Percentiles rank a stretch among this genome's conserved stretches.
Evolutionary conservation across 2,113 vertebrate genomes (phyloP).

Genomic region (Amphiprion percula): DNA sequence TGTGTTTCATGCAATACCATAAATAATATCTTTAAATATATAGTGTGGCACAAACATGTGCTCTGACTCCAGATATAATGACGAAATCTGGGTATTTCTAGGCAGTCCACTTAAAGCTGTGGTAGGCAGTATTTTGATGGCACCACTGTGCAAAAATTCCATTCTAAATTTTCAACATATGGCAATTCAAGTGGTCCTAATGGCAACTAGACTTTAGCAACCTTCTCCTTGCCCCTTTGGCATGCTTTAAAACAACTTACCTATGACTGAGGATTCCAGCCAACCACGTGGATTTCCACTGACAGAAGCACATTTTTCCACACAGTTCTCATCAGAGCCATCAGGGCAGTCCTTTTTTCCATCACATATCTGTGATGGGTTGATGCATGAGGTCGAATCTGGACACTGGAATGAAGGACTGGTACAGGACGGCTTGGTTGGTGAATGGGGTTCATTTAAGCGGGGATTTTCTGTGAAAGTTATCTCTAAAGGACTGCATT

Average conservation of each 20-base stretch:
- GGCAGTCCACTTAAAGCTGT: too few relatives aligned
- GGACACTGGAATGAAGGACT: constrained; percentile 81
- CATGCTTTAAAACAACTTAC: too few relatives aligned
- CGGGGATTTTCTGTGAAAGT: neutral
- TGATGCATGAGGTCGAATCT: constrained; percentile 79
- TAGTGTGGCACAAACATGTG: neutral
- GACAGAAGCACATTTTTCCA: constrained; percentile 74
- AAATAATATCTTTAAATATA: neutral
- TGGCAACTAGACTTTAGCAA: too few relatives aligned
- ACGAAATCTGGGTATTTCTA: too few relatives aligned
- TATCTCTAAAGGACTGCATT: constrained; percentile 29
- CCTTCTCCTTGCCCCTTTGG: too few relatives aligned
- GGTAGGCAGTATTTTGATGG: too few relatives aligned
- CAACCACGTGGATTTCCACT: too few relatives aligned
- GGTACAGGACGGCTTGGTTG: constrained; percentile 63
- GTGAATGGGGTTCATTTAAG: neutral
- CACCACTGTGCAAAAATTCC: too few relatives aligned
- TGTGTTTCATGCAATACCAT: neutral
- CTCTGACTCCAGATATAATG: neutral
- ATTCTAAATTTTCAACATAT: too few relatives aligned
- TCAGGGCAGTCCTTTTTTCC: constrained; percentile 88
- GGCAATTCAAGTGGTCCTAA: too few relatives aligned
- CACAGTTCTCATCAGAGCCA: constrained; percentile 87
- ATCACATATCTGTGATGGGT: constrained; percentile 85
- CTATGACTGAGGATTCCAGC: too few relatives aligned